A percentile compares a stretch with the other conserved stretches of the same genome.
phyloP scores from a whole-genome alignment of 2,113 vertebrate genomes.

The Neotragus pygmaeus region DNA sequence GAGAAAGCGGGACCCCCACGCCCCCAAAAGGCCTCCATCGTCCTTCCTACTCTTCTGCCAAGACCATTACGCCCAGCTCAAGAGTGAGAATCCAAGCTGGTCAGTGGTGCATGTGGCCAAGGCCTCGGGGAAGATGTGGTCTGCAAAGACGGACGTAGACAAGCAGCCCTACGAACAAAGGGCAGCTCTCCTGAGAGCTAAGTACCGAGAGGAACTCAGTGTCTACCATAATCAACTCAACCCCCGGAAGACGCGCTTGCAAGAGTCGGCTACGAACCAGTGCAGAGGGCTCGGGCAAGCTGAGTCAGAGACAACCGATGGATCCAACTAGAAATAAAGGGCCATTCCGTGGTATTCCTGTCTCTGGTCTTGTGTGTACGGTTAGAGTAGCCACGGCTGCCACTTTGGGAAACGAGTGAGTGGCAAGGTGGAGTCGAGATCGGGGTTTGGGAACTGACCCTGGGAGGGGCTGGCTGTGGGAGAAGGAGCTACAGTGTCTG shows the following conservation, averaged over 20 bases:
- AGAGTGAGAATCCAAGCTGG: constrained; percentile 53
- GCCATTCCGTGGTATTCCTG: neutral
- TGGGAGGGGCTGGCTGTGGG: neutral
- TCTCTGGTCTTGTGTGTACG: neutral
- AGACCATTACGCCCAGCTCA: constrained; percentile 47
- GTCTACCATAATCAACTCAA: fast-evolving
- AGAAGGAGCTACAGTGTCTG: neutral
- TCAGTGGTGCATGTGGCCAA: constrained; percentile 20
- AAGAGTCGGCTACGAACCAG: fast-evolving
- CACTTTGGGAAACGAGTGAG: neutral
- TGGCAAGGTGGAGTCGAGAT: neutral
- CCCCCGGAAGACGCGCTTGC: neutral
- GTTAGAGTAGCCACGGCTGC: fast-evolving
- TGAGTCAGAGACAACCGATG: neutral
- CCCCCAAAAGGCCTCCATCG: neutral
- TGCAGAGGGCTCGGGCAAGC: neutral
- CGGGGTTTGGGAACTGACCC: neutral
- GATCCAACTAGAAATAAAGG: constrained; percentile 54
- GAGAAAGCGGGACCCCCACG: neutral
- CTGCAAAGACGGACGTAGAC: fast-evolving
- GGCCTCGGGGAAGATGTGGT: constrained; percentile 63
- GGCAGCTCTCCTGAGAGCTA: constrained; percentile 39
- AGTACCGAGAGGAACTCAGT: neutral
- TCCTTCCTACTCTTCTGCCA: constrained; percentile 78
- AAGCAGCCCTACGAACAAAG: constrained; percentile 54